phyloP scores from a whole-genome alignment of 2,113 vertebrate species.

The Pseudorasbora parva region DNA sequence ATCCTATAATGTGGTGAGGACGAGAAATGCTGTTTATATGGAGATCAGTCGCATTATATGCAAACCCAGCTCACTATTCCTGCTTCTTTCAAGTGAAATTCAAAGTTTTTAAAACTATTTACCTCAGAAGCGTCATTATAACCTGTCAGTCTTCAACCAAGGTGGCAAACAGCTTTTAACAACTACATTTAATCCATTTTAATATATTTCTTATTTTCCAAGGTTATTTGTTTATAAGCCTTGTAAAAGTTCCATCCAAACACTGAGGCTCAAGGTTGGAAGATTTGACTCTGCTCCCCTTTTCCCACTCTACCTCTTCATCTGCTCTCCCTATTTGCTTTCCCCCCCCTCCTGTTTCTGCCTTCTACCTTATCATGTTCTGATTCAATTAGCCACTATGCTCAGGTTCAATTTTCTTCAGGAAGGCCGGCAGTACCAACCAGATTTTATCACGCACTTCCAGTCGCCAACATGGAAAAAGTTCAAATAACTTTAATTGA shows the following conservation, averaged over 20 bases:
- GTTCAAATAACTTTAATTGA: conserved; percentile 77
- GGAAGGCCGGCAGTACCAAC: conserved; percentile 65
- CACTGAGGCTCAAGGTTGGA: conserved; percentile 13
- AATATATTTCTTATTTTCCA: conserved; percentile 32
- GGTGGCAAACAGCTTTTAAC: background rate
- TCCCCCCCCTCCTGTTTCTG: conserved; percentile 55
- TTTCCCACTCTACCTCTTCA: conserved; percentile 28
- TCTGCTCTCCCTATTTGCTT: conserved; percentile 16
- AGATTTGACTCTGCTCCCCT: conserved; percentile 17
- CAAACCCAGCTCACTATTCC: conserved; percentile 28
- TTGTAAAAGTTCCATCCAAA: conserved; percentile 30
- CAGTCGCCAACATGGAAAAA: conserved; percentile 68
- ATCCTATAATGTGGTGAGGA: conserved; percentile 48
- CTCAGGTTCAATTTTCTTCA: conserved; percentile 71
- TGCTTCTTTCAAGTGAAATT: conserved; percentile 42
- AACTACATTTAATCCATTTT: background rate
- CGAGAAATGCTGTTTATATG: conserved; percentile 41
- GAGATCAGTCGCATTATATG: conserved; percentile 51
- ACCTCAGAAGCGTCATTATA: conserved; percentile 39
- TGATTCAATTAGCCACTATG: conserved; percentile 77
- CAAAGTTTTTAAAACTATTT: conserved; percentile 39
- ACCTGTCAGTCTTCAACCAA: conserved; percentile 17
- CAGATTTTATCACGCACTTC: conserved; percentile 72
- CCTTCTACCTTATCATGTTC: conserved; percentile 71
- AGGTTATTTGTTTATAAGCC: conserved; percentile 37